Evolutionary conservation across 2,113 vertebrate species (phyloP), one percentile per base, ranked within the genome.

Genomic region (Trematocara macrostoma): DNA sequence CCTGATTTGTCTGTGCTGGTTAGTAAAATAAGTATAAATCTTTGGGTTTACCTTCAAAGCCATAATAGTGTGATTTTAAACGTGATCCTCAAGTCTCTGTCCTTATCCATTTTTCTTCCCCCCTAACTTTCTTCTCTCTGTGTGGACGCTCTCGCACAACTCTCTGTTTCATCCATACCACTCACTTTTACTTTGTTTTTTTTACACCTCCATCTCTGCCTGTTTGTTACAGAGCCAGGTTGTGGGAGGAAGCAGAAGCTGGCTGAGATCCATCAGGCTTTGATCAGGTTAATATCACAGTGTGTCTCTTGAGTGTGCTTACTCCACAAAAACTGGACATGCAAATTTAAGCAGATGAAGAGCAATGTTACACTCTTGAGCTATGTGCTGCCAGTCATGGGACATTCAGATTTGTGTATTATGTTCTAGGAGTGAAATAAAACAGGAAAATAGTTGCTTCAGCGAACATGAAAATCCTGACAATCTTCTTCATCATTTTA

Each of bases 201-300:
- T 4, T 74, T 5, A 80, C 55, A 83, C n/a, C 34, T 59, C 7
- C 38, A 51, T 78, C 42, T 55, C 18, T 84, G 11, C 61, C 34
- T 4, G 6, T 86, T 11, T 7, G 55, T 78, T 42, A 31, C 90
- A 96, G 96, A 96, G 16, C 34, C 82, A 1, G 91, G 94, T 20
- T 94, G 93, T 18, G 94, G 95, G 91, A 96, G 90, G 88, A 96
- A 95, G 82, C 94, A 94, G 90, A 97, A 97, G 94, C 84, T 96
- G 52, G 31, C 93, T 40, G 92, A 93, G 57, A 97, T 97, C 82
- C 95, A 96, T 81, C 94, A 94, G 84, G 97, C 97, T 18, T 91
- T 97, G 82, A 95, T 94, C 86, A 95, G 93, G 95, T 95, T 14
- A 51, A 51, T 52, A 71, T 55, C 18, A 31, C 14, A 20, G 57